Evolutionary conservation across 2,888 invertebrate genomes (phyloP), one percentile per base, ranked within the genome.

Genomic region (Caenorhabditis uteleia): DNA sequence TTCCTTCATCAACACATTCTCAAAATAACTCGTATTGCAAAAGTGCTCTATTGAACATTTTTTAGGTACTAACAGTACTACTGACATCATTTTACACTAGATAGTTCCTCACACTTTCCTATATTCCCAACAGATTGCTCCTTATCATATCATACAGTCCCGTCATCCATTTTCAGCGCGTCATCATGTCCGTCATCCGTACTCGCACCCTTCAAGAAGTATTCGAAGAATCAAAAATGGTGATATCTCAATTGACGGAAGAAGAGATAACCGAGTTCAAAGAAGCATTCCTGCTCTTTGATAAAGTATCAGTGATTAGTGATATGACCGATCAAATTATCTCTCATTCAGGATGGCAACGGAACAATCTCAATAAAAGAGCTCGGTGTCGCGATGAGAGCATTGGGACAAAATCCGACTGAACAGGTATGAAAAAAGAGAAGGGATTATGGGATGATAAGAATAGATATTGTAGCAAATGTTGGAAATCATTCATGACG

Each of bases 401-500:
- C 73, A 4, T 48, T 73, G 10, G 73, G 73, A n/a, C 73, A 73
- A 44, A 73, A 73, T 45, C 73, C 73, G 5, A 73, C 73, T 0
- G 73, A 73, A 50, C 73, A 73, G 59, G 73, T 70, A 27, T 27
- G 36, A 4, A 36, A 33, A 20, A 31, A 4, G 12, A 10, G 21
- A 26, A 4, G 26, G 43, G 14, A 10, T 4, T 10, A 26, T 5
- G 10, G 23, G n/a, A n/a, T n/a, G 29, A 36, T 36, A 3, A 51
- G 3, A 38, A n/a, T 26, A 36, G 18, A 14, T 33, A 21, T 42
- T 67, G 39, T 54, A 74, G 74, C 70, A 75, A 67, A 75, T 75
- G 55, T 46, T 71, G 56, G 75, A 75, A 54, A 72, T 73, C 38
- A 73, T 75, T 26, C 61, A 72, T 39, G 72, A 75, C 48, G 75